These are phyloP conservation scores for Rhagonycha lutea DNA, from an alignment of 2,888 invertebrate genomes.

Conservation along the genomic window DNA sequence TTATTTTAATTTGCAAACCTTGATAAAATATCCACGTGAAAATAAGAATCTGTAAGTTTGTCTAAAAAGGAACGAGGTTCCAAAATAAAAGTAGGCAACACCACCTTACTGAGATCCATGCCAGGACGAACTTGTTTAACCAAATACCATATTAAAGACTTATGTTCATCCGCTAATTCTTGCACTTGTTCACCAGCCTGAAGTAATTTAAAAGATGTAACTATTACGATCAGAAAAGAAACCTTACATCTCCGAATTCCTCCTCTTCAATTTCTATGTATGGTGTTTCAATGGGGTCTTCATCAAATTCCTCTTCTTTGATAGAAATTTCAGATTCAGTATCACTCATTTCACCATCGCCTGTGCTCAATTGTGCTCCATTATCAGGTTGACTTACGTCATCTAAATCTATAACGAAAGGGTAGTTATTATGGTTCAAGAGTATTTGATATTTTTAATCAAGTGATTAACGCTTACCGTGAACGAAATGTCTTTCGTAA, in stretches of 20 bases:
- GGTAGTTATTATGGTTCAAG: not conserved
- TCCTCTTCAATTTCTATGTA: constrained; percentile 63
- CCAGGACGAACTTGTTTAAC: constrained; percentile 95
- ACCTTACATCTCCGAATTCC: constrained; percentile 61
- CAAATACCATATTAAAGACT: constrained; percentile 91
- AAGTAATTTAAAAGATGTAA: constrained; percentile 30
- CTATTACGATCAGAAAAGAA: not conserved
- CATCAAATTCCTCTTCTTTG: constrained; percentile 59
- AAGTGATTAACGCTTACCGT: constrained; percentile 59
- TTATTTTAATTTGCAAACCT: constrained; percentile 61
- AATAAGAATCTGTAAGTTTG: constrained; percentile 91
- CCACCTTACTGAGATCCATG: constrained; percentile 93
- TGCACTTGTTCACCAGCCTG: constrained; percentile 85
- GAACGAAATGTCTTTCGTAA: constrained; percentile 87
- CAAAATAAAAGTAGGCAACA: constrained; percentile 90
- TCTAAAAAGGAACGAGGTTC: constrained; percentile 93
- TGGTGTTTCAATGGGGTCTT: constrained; percentile 62
- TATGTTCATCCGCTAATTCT: constrained; percentile 93
- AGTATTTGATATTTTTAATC: not conserved
- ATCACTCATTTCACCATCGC: constrained; percentile 61
- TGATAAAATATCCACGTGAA: constrained; percentile 87
- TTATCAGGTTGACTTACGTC: constrained; percentile 73
- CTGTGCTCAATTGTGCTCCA: constrained; percentile 55
- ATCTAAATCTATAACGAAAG: constrained; percentile 65
- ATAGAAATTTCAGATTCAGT: constrained; percentile 67